Base-by-base conservation (phyloP, 2,113 vertebrate species). In the Erythrocercus mccallii region DNA sequence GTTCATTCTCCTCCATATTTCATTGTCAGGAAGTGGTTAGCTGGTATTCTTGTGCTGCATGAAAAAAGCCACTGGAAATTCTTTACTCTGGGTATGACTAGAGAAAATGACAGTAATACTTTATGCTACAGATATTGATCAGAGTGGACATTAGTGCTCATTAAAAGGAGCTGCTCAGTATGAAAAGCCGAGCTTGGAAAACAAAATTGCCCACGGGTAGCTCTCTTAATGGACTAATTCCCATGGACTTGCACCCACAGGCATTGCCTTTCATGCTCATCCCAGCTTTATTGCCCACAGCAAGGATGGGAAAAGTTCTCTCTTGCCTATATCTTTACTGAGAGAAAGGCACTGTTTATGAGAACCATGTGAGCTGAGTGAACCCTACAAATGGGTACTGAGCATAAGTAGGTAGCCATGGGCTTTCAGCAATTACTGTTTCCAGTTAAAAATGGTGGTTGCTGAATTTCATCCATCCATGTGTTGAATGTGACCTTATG, bases 121-220 rank as follows among this genome's bases (percentile, higher is more conserved):
- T 95, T 90, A 47, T 92, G 87, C 64, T 84, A 9, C 70, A 85
- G 68, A 33, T 92, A 96, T 90, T 94, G 96, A 95, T 96, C 80
- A 79, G 74, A 65, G 40, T 85, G 81, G 89, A 83, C 92, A 86
- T 96, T 90, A 96, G 68, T 78, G 68, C 64, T 96, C 72, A 71
- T 93, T 96, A 84, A 74, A 94, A 88, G 53, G 47, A 95, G 56
- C 54, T 66, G n/a, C 73, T 94, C 60, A 45, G 44, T 40, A 86
- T 74, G 71, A 93, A 93, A 79, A 94, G 62, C 51, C 73, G 56
- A 92, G 71, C 64, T 88, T 78, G 42, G 71, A 64, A 78, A 66
- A 35, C 72, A 87, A 57, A 86, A 58, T 7, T 81, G 71, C 94
- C 51, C 31, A 6, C 0, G 18, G 85, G n/a, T 70, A 48, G 11